A percentile compares a stretch with the other conserved stretches of the same genome.
phyloP scores from a whole-genome alignment of 2,797 vertebrate species.

The Parambassis ranga region DNA sequence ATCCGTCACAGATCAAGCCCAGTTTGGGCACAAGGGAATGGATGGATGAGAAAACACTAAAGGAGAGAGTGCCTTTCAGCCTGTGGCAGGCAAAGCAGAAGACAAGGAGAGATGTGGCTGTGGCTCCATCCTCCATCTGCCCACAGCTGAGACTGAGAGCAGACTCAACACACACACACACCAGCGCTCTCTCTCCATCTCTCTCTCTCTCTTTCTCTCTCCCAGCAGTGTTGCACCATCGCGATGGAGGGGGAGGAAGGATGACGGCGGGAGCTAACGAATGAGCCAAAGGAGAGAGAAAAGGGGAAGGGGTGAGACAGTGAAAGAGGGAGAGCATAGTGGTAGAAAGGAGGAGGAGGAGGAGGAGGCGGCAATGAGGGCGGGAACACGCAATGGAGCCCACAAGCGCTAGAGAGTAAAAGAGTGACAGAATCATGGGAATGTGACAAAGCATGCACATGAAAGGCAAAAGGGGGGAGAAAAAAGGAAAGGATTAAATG shows the following conservation, averaged over 20 bases:
- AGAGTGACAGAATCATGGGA: constrained; percentile 64
- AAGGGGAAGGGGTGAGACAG: constrained; percentile 51
- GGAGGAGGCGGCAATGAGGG: constrained; percentile 48
- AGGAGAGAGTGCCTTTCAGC: constrained; percentile 87
- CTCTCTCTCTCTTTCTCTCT: constrained; percentile 30
- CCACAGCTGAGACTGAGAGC: constrained; percentile 93
- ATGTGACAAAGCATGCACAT: constrained; percentile 71
- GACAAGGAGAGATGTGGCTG: constrained; percentile 83
- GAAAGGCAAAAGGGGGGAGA: constrained; percentile 35
- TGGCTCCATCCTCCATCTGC: constrained; percentile 92
- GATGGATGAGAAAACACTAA: constrained; percentile 79
- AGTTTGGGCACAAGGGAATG: constrained; percentile 48
- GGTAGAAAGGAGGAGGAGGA: constrained; percentile 32
- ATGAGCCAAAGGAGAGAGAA: constrained; percentile 60
- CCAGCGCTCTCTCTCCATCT: constrained; percentile 7
- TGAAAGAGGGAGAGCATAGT: constrained; percentile 42
- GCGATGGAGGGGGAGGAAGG: constrained; percentile 72
- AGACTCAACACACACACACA: constrained; percentile 81
- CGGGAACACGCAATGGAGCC: constrained; percentile 48
- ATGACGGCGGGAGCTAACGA: constrained; percentile 65
- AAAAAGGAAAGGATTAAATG: constrained; percentile 21
- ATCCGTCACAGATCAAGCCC: constrained; percentile 67
- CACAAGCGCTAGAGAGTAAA: constrained; percentile 40
- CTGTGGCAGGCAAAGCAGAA: constrained; percentile 86
- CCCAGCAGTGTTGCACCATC: constrained; percentile 79